Percentiles rank a stretch among this genome's conserved stretches.
Conservation (phyloP, 2,113 vertebrate species). For the Oophaga pumilio region DNA sequence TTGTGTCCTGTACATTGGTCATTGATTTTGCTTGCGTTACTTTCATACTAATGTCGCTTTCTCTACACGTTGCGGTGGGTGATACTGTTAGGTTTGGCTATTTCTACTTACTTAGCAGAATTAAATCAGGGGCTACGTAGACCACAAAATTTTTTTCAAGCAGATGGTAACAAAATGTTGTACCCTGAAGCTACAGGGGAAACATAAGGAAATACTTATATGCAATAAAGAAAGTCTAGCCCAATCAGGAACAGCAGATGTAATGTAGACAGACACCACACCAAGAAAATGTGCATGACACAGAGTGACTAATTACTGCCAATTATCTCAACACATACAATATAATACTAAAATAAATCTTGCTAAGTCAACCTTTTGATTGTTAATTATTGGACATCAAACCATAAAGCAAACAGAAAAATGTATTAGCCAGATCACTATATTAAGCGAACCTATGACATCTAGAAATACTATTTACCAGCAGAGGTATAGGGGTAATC, state of each 20-base stretch:
- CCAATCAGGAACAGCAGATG: neutral
- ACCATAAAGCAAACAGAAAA: neutral
- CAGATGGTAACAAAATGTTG: slow-evolving; percentile 14
- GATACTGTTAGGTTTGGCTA: neutral
- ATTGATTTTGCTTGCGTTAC: no score
- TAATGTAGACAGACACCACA: neutral
- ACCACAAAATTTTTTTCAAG: neutral
- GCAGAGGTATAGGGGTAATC: no score
- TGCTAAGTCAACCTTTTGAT: neutral
- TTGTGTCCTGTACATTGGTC: no score
- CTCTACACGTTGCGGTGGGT: no score
- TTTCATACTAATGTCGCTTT: no score
- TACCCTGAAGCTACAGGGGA: slow-evolving; percentile 12
- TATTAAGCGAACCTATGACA: neutral
- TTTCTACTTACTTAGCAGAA: no score
- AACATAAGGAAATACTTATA: slow-evolving; percentile 32
- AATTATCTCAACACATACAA: neutral
- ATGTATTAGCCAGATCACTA: neutral
- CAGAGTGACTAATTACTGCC: neutral
- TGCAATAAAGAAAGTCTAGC: neutral
- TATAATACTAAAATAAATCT: neutral
- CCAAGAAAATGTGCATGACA: neutral
- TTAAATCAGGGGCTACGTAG: neutral
- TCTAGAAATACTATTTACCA: no score
- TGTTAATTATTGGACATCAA: neutral